Evolutionary conservation across 2,113 vertebrate genomes (phyloP).

Genomic region (Calidris pugnax): DNA sequence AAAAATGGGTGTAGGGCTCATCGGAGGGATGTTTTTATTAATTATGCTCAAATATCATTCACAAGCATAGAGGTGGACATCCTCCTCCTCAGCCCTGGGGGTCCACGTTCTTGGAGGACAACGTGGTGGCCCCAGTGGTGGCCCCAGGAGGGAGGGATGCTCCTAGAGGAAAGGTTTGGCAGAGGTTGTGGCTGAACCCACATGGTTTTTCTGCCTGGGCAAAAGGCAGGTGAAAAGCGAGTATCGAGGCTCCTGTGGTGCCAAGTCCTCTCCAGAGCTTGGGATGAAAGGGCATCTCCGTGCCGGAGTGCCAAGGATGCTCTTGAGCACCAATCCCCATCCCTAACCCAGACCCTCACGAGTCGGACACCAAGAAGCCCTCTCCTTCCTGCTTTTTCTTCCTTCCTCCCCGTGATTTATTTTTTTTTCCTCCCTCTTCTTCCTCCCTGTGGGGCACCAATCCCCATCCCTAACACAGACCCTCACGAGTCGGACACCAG

Average conservation of each 20-base stretch:
- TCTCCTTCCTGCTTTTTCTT: neutral
- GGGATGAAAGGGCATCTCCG: neutral
- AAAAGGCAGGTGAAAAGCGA: neutral
- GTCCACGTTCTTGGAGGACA: rapidly evolving
- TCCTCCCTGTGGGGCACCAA: too few relatives aligned
- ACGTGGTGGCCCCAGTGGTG: neutral
- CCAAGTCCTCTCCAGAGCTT: neutral
- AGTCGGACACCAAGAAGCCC: neutral
- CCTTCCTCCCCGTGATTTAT: neutral
- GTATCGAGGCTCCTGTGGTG: rapidly evolving
- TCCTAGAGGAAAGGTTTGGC: neutral
- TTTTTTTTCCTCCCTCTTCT: neutral
- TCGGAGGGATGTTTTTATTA: neutral
- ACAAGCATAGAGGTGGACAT: neutral
- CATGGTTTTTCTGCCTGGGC: neutral
- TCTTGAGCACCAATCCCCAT: neutral
- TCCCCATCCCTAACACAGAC: neutral
- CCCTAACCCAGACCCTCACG: neutral
- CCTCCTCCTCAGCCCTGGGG: neutral
- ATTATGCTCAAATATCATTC: neutral
- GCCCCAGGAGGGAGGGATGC: neutral
- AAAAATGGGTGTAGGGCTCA: neutral
- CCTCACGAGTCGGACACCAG: neutral
- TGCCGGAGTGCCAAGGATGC: rapidly evolving
- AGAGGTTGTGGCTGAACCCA: neutral